Conservation (phyloP, 2,888 invertebrate genomes). For the Lochmaea capreae region DNA sequence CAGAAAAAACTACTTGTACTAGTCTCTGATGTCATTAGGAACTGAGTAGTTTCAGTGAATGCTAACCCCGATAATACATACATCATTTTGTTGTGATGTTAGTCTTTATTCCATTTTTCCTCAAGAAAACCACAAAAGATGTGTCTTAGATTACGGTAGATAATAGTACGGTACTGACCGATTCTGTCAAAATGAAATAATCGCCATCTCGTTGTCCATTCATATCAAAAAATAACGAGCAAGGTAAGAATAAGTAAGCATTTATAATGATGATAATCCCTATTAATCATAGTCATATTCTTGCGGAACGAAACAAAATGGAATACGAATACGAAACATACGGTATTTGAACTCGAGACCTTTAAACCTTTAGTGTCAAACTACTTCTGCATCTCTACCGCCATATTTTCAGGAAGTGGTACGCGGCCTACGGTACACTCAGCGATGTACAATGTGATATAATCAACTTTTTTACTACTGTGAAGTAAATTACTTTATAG, state of each 20-base stretch:
- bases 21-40: too few relatives aligned
- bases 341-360: slow-evolving; percentile 63
- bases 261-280: slow-evolving; percentile 57
- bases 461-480: slow-evolving; percentile 37
- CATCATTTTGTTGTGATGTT: too few relatives aligned
- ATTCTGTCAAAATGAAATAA: slow-evolving; percentile 17
- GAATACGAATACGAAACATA: slow-evolving; percentile 52
- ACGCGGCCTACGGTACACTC: slow-evolving; percentile 34
- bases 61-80: too few relatives aligned
- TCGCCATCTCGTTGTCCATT: slow-evolving; percentile 8
- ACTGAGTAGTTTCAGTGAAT: too few relatives aligned
- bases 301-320: slow-evolving; percentile 49
- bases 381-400: slow-evolving; percentile 50
- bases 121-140: background rate
- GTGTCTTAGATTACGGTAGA: background rate
- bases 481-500: slow-evolving; percentile 32
- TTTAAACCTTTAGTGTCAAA: slow-evolving; percentile 59
- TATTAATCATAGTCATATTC: slow-evolving; percentile 59
- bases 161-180: background rate
- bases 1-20: too few relatives aligned
- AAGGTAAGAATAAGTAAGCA: slow-evolving; percentile 47
- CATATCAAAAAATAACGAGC: slow-evolving; percentile 31
- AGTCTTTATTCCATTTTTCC: too few relatives aligned
- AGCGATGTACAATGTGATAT: slow-evolving; percentile 30
- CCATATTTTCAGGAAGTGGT: slow-evolving; percentile 42